Percentiles rank a stretch among this genome's conserved stretches.
Evolutionary conservation across 2,888 invertebrate species (phyloP).

Genomic region (Opisthograptis luteolata): DNA sequence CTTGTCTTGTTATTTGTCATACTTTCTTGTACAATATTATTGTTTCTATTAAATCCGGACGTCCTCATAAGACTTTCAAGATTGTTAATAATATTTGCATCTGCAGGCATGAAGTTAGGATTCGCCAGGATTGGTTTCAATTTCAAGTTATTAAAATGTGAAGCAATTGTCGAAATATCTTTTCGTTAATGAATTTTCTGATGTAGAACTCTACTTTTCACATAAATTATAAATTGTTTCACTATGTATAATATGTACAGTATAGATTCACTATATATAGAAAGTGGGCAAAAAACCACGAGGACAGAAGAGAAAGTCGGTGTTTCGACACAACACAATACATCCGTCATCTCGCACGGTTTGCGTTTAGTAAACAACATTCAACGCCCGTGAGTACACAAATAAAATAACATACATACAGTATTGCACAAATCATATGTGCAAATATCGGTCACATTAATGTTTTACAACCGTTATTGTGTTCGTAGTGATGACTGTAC

Average conservation of each 20-base stretch:
- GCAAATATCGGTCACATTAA: slow-evolving; percentile 38
- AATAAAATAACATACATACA: slow-evolving; percentile 11
- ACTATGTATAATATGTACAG: not conserved
- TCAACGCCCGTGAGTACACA: slow-evolving; percentile 17
- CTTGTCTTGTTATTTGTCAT: no score
- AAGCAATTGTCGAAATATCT: no score
- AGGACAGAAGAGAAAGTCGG: slow-evolving; percentile 52
- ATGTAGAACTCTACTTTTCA: not conserved
- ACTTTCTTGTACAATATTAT: no score
- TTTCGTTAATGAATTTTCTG: no score
- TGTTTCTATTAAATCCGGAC: no score
- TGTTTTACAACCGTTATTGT: slow-evolving; percentile 47
- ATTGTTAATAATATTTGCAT: no score
- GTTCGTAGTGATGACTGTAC: slow-evolving; percentile 47
- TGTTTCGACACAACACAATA: slow-evolving; percentile 43
- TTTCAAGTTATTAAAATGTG: no score
- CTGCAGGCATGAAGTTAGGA: no score
- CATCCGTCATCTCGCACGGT: slow-evolving; percentile 27
- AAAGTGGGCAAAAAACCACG: slow-evolving; percentile 41
- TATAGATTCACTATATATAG: slow-evolving; percentile 25
- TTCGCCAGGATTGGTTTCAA: no score
- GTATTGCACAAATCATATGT: slow-evolving; percentile 11
- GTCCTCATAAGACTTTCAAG: no score
- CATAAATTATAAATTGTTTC: not conserved
- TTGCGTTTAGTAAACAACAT: slow-evolving; percentile 30